These are phyloP conservation scores for Brachionus sp. DNA, from an alignment of 1,140 invertebrate genomes.

Conservation along the genomic window DNA sequence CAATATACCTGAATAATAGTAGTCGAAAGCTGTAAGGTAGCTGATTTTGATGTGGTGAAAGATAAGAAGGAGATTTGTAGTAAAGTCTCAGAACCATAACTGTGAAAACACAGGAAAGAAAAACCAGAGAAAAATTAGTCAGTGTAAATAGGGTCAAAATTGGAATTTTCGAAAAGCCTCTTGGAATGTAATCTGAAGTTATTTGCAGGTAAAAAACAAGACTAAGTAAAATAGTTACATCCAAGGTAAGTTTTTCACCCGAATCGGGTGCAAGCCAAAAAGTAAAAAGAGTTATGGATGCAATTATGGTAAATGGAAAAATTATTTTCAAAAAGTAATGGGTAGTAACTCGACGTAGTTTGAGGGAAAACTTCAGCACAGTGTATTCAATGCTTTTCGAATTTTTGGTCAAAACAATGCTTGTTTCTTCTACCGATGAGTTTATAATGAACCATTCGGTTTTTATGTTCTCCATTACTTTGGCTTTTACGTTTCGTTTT, in stretches of 20 bases:
- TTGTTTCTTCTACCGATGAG: conserved; percentile 28
- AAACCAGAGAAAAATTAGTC: conserved; percentile 43
- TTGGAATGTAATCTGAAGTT: conserved; percentile 40
- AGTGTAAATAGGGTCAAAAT: conserved; percentile 35
- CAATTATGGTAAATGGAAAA: conserved; percentile 35
- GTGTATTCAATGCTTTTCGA: neutral
- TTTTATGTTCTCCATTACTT: conserved; percentile 23
- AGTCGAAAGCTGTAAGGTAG: conserved; percentile 11
- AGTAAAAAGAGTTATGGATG: conserved; percentile 24
- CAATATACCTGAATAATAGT: conserved; percentile 31
- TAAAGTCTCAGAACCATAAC: conserved; percentile 31
- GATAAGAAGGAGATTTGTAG: conserved; percentile 7
- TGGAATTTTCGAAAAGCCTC: conserved; percentile 4
- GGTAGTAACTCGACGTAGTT: neutral
- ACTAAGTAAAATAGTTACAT: conserved; percentile 27
- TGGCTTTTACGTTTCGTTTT: conserved; percentile 10
- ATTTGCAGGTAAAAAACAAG: conserved; percentile 44
- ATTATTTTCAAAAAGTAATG: conserved; percentile 46
- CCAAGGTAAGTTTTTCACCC: conserved; percentile 42
- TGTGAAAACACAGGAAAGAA: conserved; percentile 42
- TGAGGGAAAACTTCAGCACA: conserved; percentile 6
- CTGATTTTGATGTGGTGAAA: neutral
- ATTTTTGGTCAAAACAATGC: neutral
- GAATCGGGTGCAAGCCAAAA: conserved; percentile 42
- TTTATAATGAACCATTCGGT: conserved; percentile 45